A percentile compares a stretch with the other conserved stretches of the same genome.
These are phyloP conservation scores for Orchestia grillus DNA, from an alignment of 1,140 invertebrate species.

Conservation along the genomic window DNA sequence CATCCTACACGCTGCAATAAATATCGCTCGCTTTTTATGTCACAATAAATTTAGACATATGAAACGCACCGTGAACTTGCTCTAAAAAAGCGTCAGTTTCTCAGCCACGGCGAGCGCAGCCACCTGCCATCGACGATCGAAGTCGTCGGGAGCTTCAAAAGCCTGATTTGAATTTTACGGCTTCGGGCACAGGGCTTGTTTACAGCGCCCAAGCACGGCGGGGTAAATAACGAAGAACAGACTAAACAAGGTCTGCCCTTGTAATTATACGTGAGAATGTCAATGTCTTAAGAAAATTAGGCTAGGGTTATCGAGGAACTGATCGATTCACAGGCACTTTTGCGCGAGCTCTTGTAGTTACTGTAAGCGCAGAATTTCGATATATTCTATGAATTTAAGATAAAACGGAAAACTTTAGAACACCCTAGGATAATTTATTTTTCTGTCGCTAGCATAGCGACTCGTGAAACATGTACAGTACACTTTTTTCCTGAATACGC, in stretches of 20 bases:
- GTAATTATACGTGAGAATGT: neutral
- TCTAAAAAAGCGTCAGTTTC: neutral
- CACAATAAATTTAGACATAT: neutral
- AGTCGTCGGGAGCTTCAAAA: neutral
- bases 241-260: neutral
- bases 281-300: neutral
- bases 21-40: neutral
- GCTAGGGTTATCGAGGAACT: neutral
- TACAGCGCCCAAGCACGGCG: neutral
- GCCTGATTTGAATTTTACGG: slow-evolving; percentile 4
- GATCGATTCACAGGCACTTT: neutral
- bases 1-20: neutral
- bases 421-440: neutral
- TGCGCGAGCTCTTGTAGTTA: neutral
- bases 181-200: neutral
- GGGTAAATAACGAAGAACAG: neutral
- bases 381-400: neutral
- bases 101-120: neutral
- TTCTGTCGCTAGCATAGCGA: neutral
- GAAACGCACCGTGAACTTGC: neutral
- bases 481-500: too few species aligned
- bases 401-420: neutral
- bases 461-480: too few species aligned
- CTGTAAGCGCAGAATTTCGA: neutral
- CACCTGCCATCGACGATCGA: neutral